phyloP scores from a whole-genome alignment of 2,888 invertebrate species.

The Eupithecia dodoneata region DNA sequence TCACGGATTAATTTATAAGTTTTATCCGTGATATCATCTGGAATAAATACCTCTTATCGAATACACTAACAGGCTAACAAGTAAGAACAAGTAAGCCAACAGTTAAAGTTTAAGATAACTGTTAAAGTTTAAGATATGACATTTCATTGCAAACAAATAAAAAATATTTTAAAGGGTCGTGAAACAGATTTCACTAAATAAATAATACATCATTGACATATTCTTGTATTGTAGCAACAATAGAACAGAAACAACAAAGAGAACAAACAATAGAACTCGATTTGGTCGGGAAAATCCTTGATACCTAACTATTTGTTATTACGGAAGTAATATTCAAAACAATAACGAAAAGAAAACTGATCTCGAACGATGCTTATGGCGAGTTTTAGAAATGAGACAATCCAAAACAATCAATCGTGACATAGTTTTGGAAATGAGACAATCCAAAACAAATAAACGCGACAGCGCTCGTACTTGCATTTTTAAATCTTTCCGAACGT shows the following conservation, averaged over 20 bases:
- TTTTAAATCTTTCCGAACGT: background rate
- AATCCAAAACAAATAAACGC: background rate
- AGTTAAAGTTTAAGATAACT: background rate
- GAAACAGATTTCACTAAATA: background rate
- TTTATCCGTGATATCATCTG: background rate
- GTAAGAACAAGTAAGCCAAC: background rate
- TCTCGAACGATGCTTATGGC: background rate
- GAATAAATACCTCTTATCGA: too few relatives aligned
- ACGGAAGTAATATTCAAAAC: background rate
- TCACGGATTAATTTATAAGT: background rate
- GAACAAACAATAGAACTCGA: too few relatives aligned
- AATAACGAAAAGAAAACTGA: background rate
- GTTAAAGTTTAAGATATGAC: background rate
- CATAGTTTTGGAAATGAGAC: background rate
- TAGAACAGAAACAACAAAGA: too few relatives aligned
- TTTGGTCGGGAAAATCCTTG: background rate
- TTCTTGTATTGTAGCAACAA: too few relatives aligned
- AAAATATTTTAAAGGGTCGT: too few relatives aligned
- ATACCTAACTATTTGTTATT: background rate
- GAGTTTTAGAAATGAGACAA: background rate
- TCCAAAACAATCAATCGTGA: background rate
- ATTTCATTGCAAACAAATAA: background rate
- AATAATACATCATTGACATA: background rate
- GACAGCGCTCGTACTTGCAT: background rate
- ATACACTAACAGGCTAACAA: background rate